These are phyloP conservation scores for Leptocoma aspasia DNA, from an alignment of 2,113 vertebrate species.

Conservation along the genomic window DNA sequence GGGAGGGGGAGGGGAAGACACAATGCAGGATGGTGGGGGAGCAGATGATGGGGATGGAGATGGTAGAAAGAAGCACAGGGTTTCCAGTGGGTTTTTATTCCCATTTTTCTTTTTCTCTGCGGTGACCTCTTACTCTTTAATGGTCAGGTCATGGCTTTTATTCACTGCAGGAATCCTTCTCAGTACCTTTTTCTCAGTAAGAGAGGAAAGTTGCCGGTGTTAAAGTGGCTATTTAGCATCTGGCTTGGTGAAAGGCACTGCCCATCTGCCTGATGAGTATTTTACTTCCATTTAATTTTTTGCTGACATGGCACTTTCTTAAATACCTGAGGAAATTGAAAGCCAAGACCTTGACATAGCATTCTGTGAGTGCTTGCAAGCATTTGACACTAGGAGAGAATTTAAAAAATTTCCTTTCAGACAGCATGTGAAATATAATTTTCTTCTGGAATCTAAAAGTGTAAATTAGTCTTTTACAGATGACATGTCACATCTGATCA, in stretches of 20 bases:
- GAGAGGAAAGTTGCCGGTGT: neutral
- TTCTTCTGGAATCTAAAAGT: neutral
- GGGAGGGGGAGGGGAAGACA: rapidly evolving
- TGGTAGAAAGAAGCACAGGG: neutral
- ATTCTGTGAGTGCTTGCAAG: neutral
- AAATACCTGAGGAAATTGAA: neutral
- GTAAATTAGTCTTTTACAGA: neutral
- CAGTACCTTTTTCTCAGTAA: neutral
- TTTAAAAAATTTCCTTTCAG: neutral
- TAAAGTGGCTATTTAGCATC: neutral
- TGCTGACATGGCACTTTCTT: neutral
- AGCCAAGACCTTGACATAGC: neutral
- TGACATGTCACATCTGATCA: neutral
- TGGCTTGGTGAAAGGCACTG: neutral
- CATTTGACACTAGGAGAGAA: neutral
- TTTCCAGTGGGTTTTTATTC: rapidly evolving
- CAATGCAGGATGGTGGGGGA: neutral
- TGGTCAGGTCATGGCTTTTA: neutral
- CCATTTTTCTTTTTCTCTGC: neutral
- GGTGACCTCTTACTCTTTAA: neutral
- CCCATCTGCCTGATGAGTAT: neutral
- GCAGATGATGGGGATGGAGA: rapidly evolving
- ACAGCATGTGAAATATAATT: neutral
- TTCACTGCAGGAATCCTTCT: neutral
- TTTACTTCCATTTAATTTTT: neutral